A percentile compares a stretch with the other conserved stretches of the same genome.
phyloP scores from a whole-genome alignment of 2,797 vertebrate genomes.

The Fratercula arctica region DNA sequence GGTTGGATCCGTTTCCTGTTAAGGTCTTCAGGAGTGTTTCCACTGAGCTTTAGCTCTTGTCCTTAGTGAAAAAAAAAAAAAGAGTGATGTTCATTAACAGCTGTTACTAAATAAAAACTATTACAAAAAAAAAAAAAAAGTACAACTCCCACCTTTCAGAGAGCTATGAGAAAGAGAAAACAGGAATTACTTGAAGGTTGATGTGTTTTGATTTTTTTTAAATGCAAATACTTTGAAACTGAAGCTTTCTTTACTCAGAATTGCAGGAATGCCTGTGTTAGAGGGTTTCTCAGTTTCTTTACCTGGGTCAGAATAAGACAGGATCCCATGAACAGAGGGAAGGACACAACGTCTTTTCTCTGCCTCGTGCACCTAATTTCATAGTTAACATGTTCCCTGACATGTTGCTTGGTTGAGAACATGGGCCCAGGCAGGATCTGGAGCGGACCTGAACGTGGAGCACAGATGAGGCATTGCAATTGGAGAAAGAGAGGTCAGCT shows the following conservation, averaged over 20 bases:
- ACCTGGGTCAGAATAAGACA: background rate
- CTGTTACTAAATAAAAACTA: background rate
- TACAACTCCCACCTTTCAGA: background rate
- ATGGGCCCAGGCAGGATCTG: background rate
- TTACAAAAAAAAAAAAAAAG: background rate
- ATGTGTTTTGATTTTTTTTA: background rate
- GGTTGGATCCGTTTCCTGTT: background rate
- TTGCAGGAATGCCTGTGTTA: background rate
- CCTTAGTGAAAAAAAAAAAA: background rate
- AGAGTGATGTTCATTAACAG: background rate
- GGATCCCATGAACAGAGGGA: background rate
- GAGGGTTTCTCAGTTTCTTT: background rate
- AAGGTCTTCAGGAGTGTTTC: background rate
- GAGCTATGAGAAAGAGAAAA: background rate
- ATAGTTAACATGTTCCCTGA: background rate
- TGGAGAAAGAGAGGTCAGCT: fast-evolving
- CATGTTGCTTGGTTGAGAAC: fast-evolving
- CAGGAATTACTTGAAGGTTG: background rate
- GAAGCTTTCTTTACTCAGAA: background rate
- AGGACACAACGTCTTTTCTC: background rate
- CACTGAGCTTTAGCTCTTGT: background rate
- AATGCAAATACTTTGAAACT: background rate
- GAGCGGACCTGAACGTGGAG: fast-evolving
- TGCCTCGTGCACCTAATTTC: background rate
- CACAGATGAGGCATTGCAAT: background rate